phyloP scores from a whole-genome alignment of 2,113 vertebrate species.

The Todiramphus saurophagus region DNA sequence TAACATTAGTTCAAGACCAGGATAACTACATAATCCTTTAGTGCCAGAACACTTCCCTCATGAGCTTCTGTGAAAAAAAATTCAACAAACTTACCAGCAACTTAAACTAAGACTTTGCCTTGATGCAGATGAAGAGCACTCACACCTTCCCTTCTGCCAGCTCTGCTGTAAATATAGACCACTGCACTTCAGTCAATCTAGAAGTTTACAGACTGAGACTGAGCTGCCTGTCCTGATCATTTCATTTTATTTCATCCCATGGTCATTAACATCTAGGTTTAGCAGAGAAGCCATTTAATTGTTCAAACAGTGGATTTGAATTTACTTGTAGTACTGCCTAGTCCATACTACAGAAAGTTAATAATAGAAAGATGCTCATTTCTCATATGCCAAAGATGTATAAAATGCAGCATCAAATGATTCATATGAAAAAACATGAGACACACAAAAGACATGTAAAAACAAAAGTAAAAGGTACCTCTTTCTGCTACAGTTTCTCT shows the following conservation, averaged over 20 bases:
- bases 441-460: not conserved
- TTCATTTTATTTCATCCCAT: not conserved
- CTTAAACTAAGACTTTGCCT: not conserved
- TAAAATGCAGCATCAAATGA: not conserved
- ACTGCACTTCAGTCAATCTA: not conserved
- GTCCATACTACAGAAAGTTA: not conserved
- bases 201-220: not conserved
- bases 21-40: not conserved
- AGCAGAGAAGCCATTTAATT: not conserved
- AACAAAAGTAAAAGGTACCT: not conserved
- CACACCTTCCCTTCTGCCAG: not conserved
- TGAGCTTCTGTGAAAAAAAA: not conserved
- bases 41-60: not conserved
- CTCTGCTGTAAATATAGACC: not conserved
- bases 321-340: not conserved
- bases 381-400: not conserved
- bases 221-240: not conserved
- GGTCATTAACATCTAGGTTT: not conserved
- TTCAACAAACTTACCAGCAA: not conserved
- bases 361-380: not conserved
- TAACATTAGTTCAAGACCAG: not conserved
- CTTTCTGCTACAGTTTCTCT: not conserved
- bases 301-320: not conserved
- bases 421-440: not conserved
- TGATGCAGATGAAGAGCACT: not conserved